Conservation (phyloP, 2,113 vertebrate species). For the Gopherus evgoodei region DNA sequence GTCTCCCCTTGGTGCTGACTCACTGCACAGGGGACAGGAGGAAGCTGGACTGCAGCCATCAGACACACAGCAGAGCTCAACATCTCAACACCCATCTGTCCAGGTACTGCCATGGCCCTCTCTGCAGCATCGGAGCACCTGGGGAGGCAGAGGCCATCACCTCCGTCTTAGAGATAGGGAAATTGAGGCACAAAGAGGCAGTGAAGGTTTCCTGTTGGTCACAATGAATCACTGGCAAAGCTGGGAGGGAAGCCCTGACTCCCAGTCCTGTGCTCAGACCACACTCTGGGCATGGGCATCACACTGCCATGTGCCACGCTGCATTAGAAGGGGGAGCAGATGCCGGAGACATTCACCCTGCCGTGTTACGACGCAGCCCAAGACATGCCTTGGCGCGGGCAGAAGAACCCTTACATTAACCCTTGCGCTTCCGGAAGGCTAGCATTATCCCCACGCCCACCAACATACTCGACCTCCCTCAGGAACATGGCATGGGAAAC, state of each 20-base stretch:
- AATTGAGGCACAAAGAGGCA: background rate
- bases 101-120: background rate
- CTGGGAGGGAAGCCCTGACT: background rate
- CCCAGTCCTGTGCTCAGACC: background rate
- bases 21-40: too few species aligned
- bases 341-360: background rate
- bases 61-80: background rate
- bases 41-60: background rate
- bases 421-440: background rate
- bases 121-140: background rate
- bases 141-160: background rate
- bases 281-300: background rate
- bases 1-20: background rate
- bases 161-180: background rate
- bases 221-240: background rate
- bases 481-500: background rate
- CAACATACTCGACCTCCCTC: background rate
- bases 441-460: too few species aligned
- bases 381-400: too few species aligned
- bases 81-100: background rate
- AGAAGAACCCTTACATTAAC: background rate
- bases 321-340: too few species aligned
- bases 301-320: background rate
- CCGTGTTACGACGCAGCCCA: background rate
- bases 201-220: background rate